Base-by-base conservation (phyloP, 2,113 vertebrate species). In the Callospermophilus lateralis region DNA sequence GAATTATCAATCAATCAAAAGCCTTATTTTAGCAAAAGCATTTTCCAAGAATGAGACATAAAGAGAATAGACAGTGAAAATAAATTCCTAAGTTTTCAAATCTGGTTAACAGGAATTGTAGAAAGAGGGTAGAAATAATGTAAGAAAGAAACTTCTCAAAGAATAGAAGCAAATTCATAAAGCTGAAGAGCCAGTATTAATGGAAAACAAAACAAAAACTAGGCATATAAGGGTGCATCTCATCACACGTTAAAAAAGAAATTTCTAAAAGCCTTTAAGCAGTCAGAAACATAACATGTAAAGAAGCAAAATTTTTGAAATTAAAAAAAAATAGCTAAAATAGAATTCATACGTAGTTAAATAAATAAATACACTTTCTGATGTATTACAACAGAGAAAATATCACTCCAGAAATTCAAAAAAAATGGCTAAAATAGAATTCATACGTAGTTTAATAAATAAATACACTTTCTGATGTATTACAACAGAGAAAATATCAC, bases 241-340 rank as follows among this genome's bases (percentile, higher is more conserved):
- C 4, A 22, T 24, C 72, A 63, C 0, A 91, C 48, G 26, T 55
- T 70, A 67, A 83, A 85, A 90, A 51, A 11, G 42, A 94, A 86
- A 93, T 34, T 55, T 24, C 45, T 72, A 77, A 72, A 70, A 63
- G 78, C 34, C 34, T 90, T 78, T 58, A 89, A 63, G 37, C 17
- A 55, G 42, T 55, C 45, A 87, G 67, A 79, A 70, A 85, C 16
- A 48, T 26, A 51, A 51, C 9, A 42, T 65, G 5, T 4, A 70
- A n/a, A 12, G 19, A 94, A 83, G 80, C 6, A 90, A 53, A 76
- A 37, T 20, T 39, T 93, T 76, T 83, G n/a, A 90, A 72, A 90
- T 55, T 72, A 7, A n/a, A 42, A 86, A 42, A 86, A 83, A 90
- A 93, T 45, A 13, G 74, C 17, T 55, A 30, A 34, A 65, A 90